A percentile compares a stretch with the other conserved stretches of the same genome.
These are phyloP conservation scores for Strigops habroptila DNA, from an alignment of 2,113 vertebrate genomes.

Conservation along the genomic window DNA sequence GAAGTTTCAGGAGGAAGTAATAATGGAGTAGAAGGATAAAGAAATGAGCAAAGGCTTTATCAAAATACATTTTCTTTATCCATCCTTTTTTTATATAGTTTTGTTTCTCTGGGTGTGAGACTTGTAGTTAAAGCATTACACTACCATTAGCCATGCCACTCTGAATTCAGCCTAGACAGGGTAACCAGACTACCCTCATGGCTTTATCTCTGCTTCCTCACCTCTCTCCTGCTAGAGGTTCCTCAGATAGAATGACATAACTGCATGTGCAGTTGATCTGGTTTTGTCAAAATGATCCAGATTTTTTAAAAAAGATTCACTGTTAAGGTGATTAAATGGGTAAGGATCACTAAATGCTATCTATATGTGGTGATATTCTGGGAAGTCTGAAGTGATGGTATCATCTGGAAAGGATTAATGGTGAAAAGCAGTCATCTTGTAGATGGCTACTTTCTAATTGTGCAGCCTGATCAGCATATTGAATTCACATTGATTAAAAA, in stretches of 20 bases:
- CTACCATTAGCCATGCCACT: neutral
- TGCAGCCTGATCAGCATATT: neutral
- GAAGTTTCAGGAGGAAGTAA: neutral
- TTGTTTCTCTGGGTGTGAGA: neutral
- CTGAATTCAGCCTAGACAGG: neutral
- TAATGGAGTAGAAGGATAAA: neutral
- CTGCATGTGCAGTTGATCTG: neutral
- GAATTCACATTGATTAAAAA: neutral
- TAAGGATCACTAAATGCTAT: neutral
- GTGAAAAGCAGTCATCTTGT: neutral
- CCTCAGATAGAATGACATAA: neutral
- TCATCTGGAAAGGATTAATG: neutral
- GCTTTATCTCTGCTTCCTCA: neutral
- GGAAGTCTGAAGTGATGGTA: neutral
- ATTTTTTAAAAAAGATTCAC: neutral
- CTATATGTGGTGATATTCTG: neutral
- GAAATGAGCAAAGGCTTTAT: neutral
- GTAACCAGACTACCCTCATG: neutral
- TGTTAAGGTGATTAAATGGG: neutral
- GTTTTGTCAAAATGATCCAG: neutral
- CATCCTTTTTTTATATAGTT: neutral
- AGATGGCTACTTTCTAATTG: neutral
- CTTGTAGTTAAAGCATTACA: neutral
- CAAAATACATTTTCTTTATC: neutral
- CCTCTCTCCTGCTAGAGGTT: neutral